These are phyloP conservation scores for Drosophila affinis DNA, from an alignment of 2,888 invertebrate species.

Conservation along the genomic window DNA sequence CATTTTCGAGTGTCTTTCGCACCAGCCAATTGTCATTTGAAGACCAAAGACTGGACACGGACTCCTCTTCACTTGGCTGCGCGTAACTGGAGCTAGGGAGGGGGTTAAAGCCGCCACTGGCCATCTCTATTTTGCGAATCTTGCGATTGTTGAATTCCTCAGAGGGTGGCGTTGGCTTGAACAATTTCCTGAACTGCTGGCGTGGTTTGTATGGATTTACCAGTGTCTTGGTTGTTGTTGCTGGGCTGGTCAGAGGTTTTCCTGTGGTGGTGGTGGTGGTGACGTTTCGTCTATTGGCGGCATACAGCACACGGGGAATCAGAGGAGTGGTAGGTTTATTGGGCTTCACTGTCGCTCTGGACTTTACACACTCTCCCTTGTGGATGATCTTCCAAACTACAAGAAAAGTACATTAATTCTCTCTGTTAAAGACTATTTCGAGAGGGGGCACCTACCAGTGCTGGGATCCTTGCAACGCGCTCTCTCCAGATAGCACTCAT, in stretches of 20 bases:
- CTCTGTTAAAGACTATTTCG: accelerated
- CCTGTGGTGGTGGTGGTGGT: not conserved
- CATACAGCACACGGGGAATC: conserved; percentile 38
- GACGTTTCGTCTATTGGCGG: conserved; percentile 6
- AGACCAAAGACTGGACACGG: conserved; percentile 21
- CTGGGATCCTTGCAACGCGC: conserved; percentile 70
- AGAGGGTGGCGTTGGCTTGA: conserved; percentile 21
- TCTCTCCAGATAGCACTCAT: conserved; percentile 72
- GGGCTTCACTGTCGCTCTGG: conserved; percentile 13
- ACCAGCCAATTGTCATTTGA: conserved; percentile 48
- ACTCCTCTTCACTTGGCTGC: conserved; percentile 4
- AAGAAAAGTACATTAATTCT: not conserved
- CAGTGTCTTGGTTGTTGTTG: conserved; percentile 4
- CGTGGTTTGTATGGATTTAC: not conserved
- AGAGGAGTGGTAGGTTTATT: conserved; percentile 30
- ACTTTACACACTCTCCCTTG: conserved; percentile 58
- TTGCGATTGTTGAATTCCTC: conserved; percentile 58
- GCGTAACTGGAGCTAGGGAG: not conserved
- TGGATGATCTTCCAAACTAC: conserved; percentile 65
- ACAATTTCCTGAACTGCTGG: conserved; percentile 6
- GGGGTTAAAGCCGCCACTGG: not conserved
- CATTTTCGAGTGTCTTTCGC: conserved; percentile 14
- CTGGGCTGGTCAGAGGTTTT: not conserved
- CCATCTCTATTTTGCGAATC: conserved; percentile 56
- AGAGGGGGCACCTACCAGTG: conserved; percentile 54